Percentiles rank a stretch among this genome's conserved stretches.
Evolutionary conservation across 2,888 invertebrate species (phyloP).

Genomic region (Megamerina dolium): DNA sequence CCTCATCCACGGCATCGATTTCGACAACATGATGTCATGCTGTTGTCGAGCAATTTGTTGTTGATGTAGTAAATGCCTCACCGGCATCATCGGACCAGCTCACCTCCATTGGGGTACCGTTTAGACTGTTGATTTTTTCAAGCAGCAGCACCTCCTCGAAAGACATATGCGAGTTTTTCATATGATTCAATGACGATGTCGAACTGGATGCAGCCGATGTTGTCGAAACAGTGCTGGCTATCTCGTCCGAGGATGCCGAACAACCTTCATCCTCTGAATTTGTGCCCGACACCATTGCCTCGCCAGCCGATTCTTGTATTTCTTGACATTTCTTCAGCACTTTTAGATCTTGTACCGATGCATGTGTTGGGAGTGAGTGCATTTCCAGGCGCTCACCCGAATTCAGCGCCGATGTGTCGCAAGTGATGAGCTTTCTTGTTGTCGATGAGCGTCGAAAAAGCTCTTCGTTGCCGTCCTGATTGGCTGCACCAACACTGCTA

Average conservation of each 20-base stretch:
- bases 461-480: not conserved
- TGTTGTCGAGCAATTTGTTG: slow-evolving; percentile 30
- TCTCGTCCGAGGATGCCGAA: slow-evolving; percentile 51
- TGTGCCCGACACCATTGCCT: slow-evolving; percentile 62
- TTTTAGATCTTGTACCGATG: slow-evolving; percentile 40
- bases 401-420: slow-evolving; percentile 40
- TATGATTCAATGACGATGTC: slow-evolving; percentile 17
- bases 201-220: slow-evolving; percentile 29
- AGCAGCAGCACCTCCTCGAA: slow-evolving; percentile 44
- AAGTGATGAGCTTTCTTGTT: slow-evolving; percentile 38
- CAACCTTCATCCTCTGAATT: slow-evolving; percentile 57
- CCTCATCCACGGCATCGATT: slow-evolving; percentile 31
- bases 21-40: slow-evolving; percentile 38
- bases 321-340: slow-evolving; percentile 46
- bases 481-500: not conserved
- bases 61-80: slow-evolving; percentile 28
- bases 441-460: slow-evolving; percentile 10
- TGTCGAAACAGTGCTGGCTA: slow-evolving; percentile 49
- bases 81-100: slow-evolving; percentile 50
- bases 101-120: slow-evolving; percentile 51
- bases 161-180: slow-evolving; percentile 39
- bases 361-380: slow-evolving; percentile 35
- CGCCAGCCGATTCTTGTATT: slow-evolving; percentile 61
- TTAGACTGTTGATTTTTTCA: slow-evolving; percentile 44
- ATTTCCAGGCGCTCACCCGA: slow-evolving; percentile 35